Evolutionary conservation across 2,888 invertebrate species (phyloP).

Genomic region (Drosophila pegasa): DNA sequence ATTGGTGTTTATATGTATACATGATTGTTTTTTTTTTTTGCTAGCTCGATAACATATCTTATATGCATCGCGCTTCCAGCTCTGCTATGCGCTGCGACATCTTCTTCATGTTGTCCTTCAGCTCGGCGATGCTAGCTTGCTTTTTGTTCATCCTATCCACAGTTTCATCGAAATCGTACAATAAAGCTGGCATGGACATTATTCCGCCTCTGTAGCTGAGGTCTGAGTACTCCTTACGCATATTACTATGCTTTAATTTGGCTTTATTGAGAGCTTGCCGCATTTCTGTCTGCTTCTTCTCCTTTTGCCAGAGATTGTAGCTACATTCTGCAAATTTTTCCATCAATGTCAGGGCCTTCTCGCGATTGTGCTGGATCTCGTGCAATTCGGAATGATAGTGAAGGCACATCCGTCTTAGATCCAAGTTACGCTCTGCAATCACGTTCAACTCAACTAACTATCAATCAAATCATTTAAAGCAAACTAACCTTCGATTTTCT

Average conservation of each 20-base stretch:
- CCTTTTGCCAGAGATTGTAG: background rate
- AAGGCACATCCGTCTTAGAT: constrained; percentile 65
- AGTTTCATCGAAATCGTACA: constrained; percentile 81
- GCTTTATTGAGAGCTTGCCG: constrained; percentile 41
- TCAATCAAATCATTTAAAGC: background rate
- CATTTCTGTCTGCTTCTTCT: constrained; percentile 9
- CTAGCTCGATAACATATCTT: too few species aligned
- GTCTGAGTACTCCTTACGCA: constrained; percentile 62
- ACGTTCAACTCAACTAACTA: too few species aligned
- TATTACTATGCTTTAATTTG: constrained; percentile 65
- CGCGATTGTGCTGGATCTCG: constrained; percentile 75
- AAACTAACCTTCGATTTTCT: constrained; percentile 81
- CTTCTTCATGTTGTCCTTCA: constrained; percentile 27
- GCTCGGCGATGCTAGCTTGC: constrained; percentile 24
- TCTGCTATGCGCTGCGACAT: background rate
- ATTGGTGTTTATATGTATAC: too few species aligned
- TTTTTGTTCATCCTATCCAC: constrained; percentile 36
- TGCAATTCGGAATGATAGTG: constrained; percentile 75
- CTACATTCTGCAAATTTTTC: constrained; percentile 18
- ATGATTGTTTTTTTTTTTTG: background rate
- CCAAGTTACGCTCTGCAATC: constrained; percentile 74
- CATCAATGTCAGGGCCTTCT: constrained; percentile 67
- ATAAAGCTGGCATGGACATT: constrained; percentile 75
- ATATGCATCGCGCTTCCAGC: background rate
- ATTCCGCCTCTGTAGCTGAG: constrained; percentile 78